Base-by-base conservation (phyloP, 1,140 invertebrate species). In the Leptonema lineaticorne region DNA sequence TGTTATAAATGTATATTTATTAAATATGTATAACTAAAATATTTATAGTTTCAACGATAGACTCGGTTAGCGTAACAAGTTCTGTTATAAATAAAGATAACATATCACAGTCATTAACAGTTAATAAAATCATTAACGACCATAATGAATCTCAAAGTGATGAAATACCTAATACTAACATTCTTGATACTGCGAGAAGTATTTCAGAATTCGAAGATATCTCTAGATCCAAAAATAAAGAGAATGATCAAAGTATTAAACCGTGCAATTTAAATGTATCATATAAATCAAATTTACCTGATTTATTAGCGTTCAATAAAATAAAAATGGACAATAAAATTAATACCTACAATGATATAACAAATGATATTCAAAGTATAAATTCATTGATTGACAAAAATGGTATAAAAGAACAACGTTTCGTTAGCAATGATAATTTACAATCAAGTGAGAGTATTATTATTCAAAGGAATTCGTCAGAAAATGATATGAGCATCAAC, bases 281-380 rank as follows among this genome's bases (percentile, higher is more conserved):
- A 8, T 67, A 46, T 30, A 72, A 68, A 59, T 33, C 57, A 14
- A 72, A 72, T 63, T 28, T 72, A 41, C 71, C 71, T 5, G 71
- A 72, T 67, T 62, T 72, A 46, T 59, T 72, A 11, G 64, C 68
- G 1, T 72, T 72, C 16, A 60, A 64, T 37, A 67, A 29, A 4
- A 50, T 60, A 24, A 46, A 41, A 0, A 56, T 24, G n/a, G 67
- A 67, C 64, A 60, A 72, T 7, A 64, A 20, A 20, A 67, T 64
- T 6, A 63, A 67, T 30, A 69, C 59, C 16, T 67, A 64, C 29
- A 45, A 59, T 7, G 70, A 69, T 57, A 69, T 67, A 20, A 48
- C n/a, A 20, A 64, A 72, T 30, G 69, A 59, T 26, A 41, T 41
- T 3, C 16, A 41, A 14, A 14, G 11, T 41, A 16, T 41, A 41